Base-by-base conservation (phyloP, 1,140 invertebrate species). In the Drosophila eugracilis region DNA sequence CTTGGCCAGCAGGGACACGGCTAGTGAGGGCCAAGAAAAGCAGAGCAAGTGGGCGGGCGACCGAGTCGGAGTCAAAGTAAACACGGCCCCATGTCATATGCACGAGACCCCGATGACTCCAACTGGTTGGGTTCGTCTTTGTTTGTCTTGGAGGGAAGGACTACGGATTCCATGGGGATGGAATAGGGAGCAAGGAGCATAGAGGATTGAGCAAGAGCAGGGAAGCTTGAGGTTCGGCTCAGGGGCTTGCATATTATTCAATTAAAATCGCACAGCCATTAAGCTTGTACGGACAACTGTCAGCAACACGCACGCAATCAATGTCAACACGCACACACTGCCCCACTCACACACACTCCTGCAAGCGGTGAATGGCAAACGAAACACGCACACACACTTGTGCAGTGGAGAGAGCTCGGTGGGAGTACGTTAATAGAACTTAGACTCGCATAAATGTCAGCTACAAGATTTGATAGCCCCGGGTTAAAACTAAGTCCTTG, bases 241-340 rank as follows among this genome's bases (percentile, higher is more conserved):
- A 30, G 22, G 49, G 59, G 76, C 63, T 81, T 81, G 78, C 78
- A 88, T 88, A 88, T 88, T 88, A 88, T 88, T 88, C 83, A 88
- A 88, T 88, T 88, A 88, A 88, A 88, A 88, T 89, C 84, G 71
- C 78, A 88, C 78, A 78, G 78, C 77, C 70, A 86, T 86, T 86
- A 83, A 76, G 73, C 75, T 78, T 67, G 78, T 78, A 75, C 70
- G 63, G 62, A 84, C 75, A 88, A 88, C 84, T 88, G 83, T 88
- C 83, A 88, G 48, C 37, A 36, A 36, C 74, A 76, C 74, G 72
- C 72, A 76, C 62, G 71, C 73, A 76, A 76, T 75, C 73, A 76
- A 69, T 76, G 73, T 59, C 72, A 75, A 69, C 72, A 75, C 50
- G 72, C 55, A 75, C 78, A 77, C 62, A 63, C 72, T 45, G 48